Conservation (phyloP, 2,797 vertebrate species). For the Mormyrus hasselquistii region DNA sequence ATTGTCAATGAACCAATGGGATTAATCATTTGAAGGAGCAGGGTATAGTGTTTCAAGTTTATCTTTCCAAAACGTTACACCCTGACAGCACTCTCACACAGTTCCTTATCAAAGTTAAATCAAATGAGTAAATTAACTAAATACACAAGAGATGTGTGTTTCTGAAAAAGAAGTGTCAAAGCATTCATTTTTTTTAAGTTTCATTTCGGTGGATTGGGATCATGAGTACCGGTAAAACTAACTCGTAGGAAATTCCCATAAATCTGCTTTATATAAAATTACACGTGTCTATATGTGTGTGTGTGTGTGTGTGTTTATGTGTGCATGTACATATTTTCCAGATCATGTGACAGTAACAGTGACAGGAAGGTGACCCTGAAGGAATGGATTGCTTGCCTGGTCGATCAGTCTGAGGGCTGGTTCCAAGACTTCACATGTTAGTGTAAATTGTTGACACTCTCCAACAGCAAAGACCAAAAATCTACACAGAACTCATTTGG, state of each 20-base stretch:
- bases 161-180: neutral
- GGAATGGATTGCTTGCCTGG: constrained; percentile 62
- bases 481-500: neutral
- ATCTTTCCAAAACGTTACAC: neutral
- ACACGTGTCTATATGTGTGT: constrained; percentile 6
- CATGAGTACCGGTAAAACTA: neutral
- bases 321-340: constrained; percentile 34
- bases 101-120: neutral
- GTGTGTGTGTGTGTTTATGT: neutral
- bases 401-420: constrained; percentile 59
- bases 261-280: neutral
- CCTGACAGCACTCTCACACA: neutral
- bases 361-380: constrained; percentile 64
- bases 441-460: constrained; percentile 29
- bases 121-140: neutral
- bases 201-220: neutral
- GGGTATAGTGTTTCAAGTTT: neutral
- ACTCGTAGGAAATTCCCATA: neutral
- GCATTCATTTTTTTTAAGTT: neutral
- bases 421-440: constrained; percentile 58
- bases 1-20: neutral
- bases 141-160: neutral
- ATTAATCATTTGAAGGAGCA: neutral
- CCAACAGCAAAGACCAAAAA: neutral
- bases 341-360: constrained; percentile 62